Base-by-base conservation (phyloP, 1,140 invertebrate species). In the Dinothrombium tinctorium region DNA sequence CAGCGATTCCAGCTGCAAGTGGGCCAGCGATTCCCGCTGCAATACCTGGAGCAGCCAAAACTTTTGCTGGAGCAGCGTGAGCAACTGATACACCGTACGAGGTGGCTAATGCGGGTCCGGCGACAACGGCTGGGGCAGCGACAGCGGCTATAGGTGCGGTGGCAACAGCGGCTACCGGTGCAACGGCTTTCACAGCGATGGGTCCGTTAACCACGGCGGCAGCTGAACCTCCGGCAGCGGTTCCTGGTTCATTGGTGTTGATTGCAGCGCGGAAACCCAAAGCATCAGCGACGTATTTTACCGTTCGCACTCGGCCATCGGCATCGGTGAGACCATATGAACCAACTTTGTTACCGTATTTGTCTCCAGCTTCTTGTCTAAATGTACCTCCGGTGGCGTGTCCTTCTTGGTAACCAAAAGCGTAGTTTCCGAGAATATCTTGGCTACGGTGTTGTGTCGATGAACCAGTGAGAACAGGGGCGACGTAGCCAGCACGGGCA, bases 331-430 rank as follows among this genome's bases (percentile, higher is more conserved):
- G 44, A 24, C 53, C 53, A 35, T 54, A 54, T 0, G 46, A 49
- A 11, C 53, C 53, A 20, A 44, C 36, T 4, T 48, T 44, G 23
- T 48, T 49, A 14, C 53, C 53, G 8, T 41, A 33, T 14, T 40
- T 42, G 33, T 48, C 46, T 2, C 53, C 51, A 7, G 45, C 33
- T 42, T 53, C 53, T 4, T 45, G 23, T 23, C 53, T 25, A 42
- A 47, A 49, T 25, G 47, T 48, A 28, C 53, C 53, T 9, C 50
- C 53, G 26, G 54, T 56, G 0, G 52, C 45, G 42, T 56, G 52
- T 31, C 46, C 46, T 44, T 53, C 52, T 31, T 53, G 51, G 44
- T 53, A 53, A 19, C 45, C 51, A 33, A 53, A 53, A 41, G 50
- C 49, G 28, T 53, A 53, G 40, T 53, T 53, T 11, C 52, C 52